Percentiles rank a stretch among this genome's conserved stretches.
Conservation (phyloP, 2,888 invertebrate species). For the Ditylenchus weischeri region DNA sequence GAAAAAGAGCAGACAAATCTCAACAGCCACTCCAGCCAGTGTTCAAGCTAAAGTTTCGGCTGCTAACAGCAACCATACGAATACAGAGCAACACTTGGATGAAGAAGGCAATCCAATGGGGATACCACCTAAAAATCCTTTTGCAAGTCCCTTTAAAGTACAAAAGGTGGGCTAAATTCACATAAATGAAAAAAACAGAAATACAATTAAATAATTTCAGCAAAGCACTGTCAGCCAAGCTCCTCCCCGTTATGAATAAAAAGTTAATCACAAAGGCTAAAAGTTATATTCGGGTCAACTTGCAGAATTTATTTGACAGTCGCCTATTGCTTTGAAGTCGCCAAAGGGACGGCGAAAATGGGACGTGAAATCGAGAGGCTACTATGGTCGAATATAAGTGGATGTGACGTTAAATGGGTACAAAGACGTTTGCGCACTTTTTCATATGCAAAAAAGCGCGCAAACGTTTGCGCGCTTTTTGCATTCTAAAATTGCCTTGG, state of each 20-base stretch:
- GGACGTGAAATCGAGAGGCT: too few relatives aligned
- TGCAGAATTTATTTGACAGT: background rate
- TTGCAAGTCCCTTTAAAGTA: conserved; percentile 41
- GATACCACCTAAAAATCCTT: conserved; percentile 42
- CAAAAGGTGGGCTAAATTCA: background rate
- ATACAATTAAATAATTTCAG: background rate
- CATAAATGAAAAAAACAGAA: too few relatives aligned
- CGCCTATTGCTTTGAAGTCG: too few relatives aligned
- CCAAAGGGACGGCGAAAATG: too few relatives aligned
- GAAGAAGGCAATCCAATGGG: conserved; percentile 14
- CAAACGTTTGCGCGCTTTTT: too few relatives aligned
- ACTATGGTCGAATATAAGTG: too few relatives aligned
- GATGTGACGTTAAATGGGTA: too few relatives aligned
- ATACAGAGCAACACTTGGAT: conserved; percentile 13
- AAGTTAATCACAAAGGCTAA: background rate
- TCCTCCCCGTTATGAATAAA: too few relatives aligned
- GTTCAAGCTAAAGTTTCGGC: background rate
- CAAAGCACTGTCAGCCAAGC: conserved; percentile 7
- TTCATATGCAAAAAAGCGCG: too few relatives aligned
- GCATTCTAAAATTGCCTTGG: too few relatives aligned
- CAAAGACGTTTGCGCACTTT: too few relatives aligned
- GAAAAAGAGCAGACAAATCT: conserved; percentile 25
- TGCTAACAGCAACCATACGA: conserved; percentile 8
- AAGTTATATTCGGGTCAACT: background rate
- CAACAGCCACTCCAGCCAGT: conserved; percentile 10